Percentiles rank a stretch among this genome's conserved stretches.
Conservation (phyloP, 2,797 vertebrate species). For the Cottoperca gobio region DNA sequence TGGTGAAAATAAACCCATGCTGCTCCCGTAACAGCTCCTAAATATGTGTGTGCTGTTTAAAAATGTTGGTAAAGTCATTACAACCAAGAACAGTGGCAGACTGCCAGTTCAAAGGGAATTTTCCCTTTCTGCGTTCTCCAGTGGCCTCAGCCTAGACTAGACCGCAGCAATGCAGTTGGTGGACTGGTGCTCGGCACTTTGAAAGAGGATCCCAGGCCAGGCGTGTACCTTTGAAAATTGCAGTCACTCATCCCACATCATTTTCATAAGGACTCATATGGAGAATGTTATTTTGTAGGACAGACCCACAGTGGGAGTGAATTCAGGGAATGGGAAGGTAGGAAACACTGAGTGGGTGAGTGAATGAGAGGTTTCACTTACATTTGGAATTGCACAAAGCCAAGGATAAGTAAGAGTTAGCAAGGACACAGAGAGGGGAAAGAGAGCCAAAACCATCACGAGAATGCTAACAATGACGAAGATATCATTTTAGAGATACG, state of each 20-base stretch:
- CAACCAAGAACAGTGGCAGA: constrained; percentile 76
- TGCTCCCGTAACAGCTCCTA: constrained; percentile 63
- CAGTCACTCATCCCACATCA: constrained; percentile 68
- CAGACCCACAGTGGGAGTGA: constrained; percentile 54
- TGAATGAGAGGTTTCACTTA: constrained; percentile 64
- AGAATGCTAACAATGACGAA: constrained; percentile 25
- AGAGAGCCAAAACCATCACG: constrained; percentile 13
- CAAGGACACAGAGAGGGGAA: constrained; percentile 23
- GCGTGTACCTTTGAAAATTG: constrained; percentile 73
- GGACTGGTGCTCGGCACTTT: constrained; percentile 76
- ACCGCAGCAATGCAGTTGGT: constrained; percentile 83
- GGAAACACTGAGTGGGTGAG: constrained; percentile 54
- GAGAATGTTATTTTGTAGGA: constrained; percentile 70
- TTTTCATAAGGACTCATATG: constrained; percentile 72
- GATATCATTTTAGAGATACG: constrained; percentile 19
- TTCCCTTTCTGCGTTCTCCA: constrained; percentile 79
- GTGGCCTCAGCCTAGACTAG: constrained; percentile 74
- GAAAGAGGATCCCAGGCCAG: constrained; percentile 78
- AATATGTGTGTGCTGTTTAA: constrained; percentile 64
- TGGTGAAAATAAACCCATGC: constrained; percentile 56
- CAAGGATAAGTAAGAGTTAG: constrained; percentile 49
- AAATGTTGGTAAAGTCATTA: constrained; percentile 85
- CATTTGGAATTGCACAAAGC: constrained; percentile 57
- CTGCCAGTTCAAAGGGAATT: constrained; percentile 84
- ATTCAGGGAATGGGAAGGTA: constrained; percentile 51